Conservation (phyloP, 2,888 invertebrate species). For the Uloborus plumipes region DNA sequence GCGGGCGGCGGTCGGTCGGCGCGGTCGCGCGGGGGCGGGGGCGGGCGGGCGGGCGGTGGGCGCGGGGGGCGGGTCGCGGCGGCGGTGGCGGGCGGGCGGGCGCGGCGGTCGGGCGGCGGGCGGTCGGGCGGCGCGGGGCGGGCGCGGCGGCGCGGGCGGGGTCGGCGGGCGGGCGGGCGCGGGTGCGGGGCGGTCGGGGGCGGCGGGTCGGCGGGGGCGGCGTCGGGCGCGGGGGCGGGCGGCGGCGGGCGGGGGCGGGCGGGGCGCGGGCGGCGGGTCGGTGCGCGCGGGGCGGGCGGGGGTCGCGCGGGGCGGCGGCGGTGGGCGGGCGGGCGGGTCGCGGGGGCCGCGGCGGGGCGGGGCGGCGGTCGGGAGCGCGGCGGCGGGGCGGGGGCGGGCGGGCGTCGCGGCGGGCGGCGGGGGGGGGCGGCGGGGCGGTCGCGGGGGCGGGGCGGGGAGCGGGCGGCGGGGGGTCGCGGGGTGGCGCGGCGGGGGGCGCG, state of each 20-base stretch:
- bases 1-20: neutral
- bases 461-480: neutral
- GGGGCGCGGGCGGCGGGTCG: neutral
- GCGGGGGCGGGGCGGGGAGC: neutral
- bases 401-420: neutral
- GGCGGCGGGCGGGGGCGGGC: neutral
- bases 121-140: neutral
- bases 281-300: neutral
- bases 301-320: neutral
- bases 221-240: neutral
- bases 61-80: neutral
- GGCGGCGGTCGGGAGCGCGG: neutral
- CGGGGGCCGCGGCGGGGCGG: neutral
- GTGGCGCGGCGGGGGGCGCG: neutral
- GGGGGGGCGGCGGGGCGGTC: neutral
- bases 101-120: neutral
- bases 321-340: neutral
- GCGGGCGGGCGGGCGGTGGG: neutral
- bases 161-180: neutral
- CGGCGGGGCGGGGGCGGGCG: neutral
- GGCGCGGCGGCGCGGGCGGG: neutral
- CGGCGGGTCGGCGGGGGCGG: neutral
- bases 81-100: neutral
- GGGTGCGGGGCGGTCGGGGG: neutral
- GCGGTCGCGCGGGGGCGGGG: neutral